Percentiles rank a stretch among this genome's conserved stretches.
phyloP scores from a whole-genome alignment of 2,797 vertebrate species.

The Amniataba percoides region DNA sequence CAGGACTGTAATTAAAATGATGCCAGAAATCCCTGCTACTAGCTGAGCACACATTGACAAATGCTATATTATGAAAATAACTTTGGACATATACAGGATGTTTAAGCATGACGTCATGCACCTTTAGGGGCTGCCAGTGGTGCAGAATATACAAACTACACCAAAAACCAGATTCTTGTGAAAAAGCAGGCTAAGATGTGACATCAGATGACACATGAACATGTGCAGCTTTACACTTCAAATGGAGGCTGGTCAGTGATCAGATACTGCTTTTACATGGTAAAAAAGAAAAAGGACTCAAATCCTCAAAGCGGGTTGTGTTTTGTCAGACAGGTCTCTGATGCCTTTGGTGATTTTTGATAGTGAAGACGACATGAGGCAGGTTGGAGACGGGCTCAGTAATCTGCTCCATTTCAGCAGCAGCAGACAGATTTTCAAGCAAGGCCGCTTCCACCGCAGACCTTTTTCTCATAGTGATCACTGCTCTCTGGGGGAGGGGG shows the following conservation, averaged over 20 bases:
- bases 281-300: neutral
- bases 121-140: constrained; percentile 2
- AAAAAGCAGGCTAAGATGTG: constrained; percentile 1
- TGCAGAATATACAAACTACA: neutral
- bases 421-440: neutral
- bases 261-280: neutral
- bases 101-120: constrained; percentile 14
- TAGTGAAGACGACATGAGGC: neutral
- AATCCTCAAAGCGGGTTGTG: neutral
- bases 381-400: no score
- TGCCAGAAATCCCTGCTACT: constrained; percentile 26
- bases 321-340: neutral
- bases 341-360: neutral
- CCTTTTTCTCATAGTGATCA: neutral
- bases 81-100: neutral
- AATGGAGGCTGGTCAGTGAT: neutral
- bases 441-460: neutral
- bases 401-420: neutral
- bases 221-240: neutral
- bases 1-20: constrained; percentile 62
- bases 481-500: no score
- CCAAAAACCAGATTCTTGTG: neutral
- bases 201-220: neutral
- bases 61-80: constrained; percentile 24
- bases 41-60: constrained; percentile 47